A percentile compares a stretch with the other conserved stretches of the same genome.
Evolutionary conservation across 2,113 vertebrate species (phyloP).

Genomic region (Blennius ocellaris): DNA sequence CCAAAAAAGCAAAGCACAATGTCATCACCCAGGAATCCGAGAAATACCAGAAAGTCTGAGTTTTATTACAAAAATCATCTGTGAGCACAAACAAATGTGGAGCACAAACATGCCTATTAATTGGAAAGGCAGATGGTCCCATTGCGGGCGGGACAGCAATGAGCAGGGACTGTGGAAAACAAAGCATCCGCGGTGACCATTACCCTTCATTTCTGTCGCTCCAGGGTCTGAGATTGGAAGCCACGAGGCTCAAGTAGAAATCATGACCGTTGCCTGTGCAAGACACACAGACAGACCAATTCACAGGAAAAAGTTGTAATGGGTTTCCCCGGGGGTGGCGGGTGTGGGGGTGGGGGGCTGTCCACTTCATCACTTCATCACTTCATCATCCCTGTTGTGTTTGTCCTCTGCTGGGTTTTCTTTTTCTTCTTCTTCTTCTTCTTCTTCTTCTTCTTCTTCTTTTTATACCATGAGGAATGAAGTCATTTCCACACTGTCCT

Average conservation of each 20-base stretch:
- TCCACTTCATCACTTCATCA: slow-evolving; percentile 63
- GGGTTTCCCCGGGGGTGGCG: slow-evolving; percentile 43
- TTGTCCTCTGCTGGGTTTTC: slow-evolving; percentile 60
- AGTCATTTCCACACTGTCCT: slow-evolving; percentile 36
- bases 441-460: slow-evolving; percentile 27
- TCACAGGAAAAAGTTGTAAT: slow-evolving; percentile 70
- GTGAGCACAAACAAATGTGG: slow-evolving; percentile 79
- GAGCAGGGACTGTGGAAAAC: slow-evolving; percentile 66
- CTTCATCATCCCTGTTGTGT: slow-evolving; percentile 69
- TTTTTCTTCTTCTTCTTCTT: too few relatives aligned
- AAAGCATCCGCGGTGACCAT: slow-evolving; percentile 63
- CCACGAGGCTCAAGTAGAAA: slow-evolving; percentile 79
- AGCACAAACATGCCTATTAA: slow-evolving; percentile 76
- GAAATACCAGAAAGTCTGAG: slow-evolving; percentile 81
- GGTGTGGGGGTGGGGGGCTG: slow-evolving; percentile 32
- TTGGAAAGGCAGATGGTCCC: slow-evolving; percentile 74
- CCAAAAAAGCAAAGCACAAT: slow-evolving; percentile 66
- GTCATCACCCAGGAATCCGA: slow-evolving; percentile 80
- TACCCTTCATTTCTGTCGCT: slow-evolving; percentile 67
- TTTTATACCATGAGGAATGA: slow-evolving; percentile 57
- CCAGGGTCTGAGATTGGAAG: slow-evolving; percentile 68
- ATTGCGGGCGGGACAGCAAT: slow-evolving; percentile 43
- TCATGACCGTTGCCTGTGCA: slow-evolving; percentile 67
- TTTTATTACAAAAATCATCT: slow-evolving; percentile 79
- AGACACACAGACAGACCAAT: slow-evolving; percentile 67